These are phyloP conservation scores for Sebastes matsubarae DNA, from an alignment of 2,797 vertebrate species.

Conservation along the genomic window DNA sequence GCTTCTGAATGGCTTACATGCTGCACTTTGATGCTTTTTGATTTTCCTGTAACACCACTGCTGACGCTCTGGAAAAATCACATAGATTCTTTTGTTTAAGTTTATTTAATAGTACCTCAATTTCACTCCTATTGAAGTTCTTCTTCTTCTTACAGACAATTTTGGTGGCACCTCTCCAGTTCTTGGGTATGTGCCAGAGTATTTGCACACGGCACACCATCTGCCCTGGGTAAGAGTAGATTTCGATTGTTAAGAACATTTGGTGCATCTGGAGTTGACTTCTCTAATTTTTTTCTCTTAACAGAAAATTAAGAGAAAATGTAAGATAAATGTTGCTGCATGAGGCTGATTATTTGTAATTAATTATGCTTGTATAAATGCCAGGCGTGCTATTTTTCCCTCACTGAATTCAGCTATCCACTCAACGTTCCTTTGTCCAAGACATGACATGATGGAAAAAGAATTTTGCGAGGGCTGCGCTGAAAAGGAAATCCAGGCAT, in stretches of 20 bases:
- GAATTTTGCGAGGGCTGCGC: constrained; percentile 38
- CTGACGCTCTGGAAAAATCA: not conserved
- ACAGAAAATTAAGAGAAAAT: not conserved
- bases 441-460: constrained; percentile 72
- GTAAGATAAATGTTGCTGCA: not conserved
- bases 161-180: not conserved
- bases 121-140: not conserved
- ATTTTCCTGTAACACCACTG: not conserved
- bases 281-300: too few species aligned
- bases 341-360: not conserved
- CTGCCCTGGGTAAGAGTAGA: not conserved
- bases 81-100: not conserved
- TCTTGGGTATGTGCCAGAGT: not conserved
- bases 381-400: constrained; percentile 1
- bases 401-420: constrained; percentile 29
- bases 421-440: constrained; percentile 40
- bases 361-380: not conserved
- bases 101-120: not conserved
- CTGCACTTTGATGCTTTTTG: not conserved
- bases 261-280: too few species aligned
- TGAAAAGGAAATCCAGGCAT: constrained; percentile 67
- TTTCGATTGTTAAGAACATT: not conserved
- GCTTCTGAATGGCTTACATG: not conserved
- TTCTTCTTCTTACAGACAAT: not conserved
- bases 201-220: not conserved